A percentile compares a stretch with the other conserved stretches of the same genome.
Evolutionary conservation across 2,113 vertebrate species (phyloP).

Genomic region (Typhlomys cinereus): DNA sequence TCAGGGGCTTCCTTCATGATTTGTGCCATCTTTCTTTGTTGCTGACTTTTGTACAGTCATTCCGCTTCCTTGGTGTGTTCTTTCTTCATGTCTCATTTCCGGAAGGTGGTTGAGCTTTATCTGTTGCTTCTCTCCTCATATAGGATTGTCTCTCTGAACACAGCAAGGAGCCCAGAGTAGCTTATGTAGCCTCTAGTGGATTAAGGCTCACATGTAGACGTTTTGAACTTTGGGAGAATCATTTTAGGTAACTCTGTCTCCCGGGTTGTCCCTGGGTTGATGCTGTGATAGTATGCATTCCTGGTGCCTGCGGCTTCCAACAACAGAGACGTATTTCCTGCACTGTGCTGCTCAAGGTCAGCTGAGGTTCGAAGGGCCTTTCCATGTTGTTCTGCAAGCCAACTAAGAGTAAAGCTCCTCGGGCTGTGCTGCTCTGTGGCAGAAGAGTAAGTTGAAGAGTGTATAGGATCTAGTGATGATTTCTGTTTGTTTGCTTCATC

Average conservation of each 20-base stretch:
- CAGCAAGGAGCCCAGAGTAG: neutral
- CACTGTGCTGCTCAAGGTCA: neutral
- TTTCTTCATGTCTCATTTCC: conserved; percentile 1
- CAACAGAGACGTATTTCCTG: neutral
- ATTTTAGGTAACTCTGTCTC: neutral
- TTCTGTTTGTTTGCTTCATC: neutral
- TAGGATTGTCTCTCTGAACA: neutral
- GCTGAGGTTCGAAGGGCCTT: too few relatives aligned
- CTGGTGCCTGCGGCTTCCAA: neutral
- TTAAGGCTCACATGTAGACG: neutral
- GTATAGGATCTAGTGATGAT: neutral
- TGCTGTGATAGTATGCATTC: neutral
- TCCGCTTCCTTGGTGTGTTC: neutral
- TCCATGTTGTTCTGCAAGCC: neutral
- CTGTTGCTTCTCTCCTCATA: neutral
- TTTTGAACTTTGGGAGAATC: neutral
- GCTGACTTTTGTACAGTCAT: conserved; percentile 45
- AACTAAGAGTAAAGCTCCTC: neutral
- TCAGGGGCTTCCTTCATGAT: conserved; percentile 42
- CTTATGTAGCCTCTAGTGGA: neutral
- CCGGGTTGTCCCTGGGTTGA: neutral
- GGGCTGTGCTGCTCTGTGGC: neutral
- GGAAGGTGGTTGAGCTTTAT: neutral
- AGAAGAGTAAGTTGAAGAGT: neutral
- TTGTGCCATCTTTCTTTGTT: neutral